Evolutionary conservation across 2,113 vertebrate genomes (phyloP), one percentile per base, ranked within the genome.

Genomic region (Benitochromis conjunctus): DNA sequence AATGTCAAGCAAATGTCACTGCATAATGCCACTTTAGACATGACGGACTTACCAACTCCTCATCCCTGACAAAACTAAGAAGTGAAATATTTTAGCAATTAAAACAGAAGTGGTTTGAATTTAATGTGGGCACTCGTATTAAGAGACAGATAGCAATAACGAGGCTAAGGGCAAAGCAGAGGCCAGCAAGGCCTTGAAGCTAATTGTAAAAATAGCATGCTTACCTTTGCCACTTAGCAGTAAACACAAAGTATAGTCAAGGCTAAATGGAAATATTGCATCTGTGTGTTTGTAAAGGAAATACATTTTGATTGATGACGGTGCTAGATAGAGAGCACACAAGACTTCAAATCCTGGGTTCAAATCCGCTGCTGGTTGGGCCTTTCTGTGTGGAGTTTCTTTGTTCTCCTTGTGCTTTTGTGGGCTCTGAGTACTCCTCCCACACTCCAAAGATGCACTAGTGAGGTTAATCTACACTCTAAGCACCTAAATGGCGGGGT

Each of bases 1-100:
- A 94, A 93, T 93, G 90, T 91, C 92, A 93, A 77, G 80, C 78
- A 93, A 94, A 94, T 94, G 92, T 91, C 92, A 94, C 53, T 3
- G 82, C 54, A 92, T 91, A 92, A 93, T 84, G 82, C 38, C 91
- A 86, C 80, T 86, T 87, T 77, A 83, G 84, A 90, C 86, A 92
- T 46, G 84, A 84, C 24, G 2, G 21, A 87, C 86, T 74, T 69
- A 84, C 78, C 48, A 80, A 80, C 78, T 81, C 74, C 51, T 71
- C 81, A 43, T 60, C 19, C 55, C 83, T 54, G 76, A 53, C 53
- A 54, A 74, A 82, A 82, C 38, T 69, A 21, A 55, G 43, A 26
- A 84, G 78, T 51, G 36, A 88, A 84, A 64, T 84, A 81, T 76
- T 80, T 31, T 43, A 31, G 36, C 16, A 51, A 82, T 54, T 41